A percentile compares a stretch with the other conserved stretches of the same genome.
Conservation (phyloP, 2,888 invertebrate genomes). For the Allophyes oxyacanthae region DNA sequence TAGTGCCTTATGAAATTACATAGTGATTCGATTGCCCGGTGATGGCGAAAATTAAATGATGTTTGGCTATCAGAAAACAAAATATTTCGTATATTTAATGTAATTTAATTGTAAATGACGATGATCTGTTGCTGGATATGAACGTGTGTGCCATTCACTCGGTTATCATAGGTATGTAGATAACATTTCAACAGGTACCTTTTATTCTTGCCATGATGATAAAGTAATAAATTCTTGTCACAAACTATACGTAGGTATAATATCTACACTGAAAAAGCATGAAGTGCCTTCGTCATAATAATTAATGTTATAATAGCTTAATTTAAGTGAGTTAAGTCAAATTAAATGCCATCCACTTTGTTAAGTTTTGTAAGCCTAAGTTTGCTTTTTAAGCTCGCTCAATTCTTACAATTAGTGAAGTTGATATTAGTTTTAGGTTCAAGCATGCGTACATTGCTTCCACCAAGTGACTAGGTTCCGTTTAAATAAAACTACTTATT, state of each 20-base stretch:
- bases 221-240: constrained; percentile 88
- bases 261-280: constrained; percentile 80
- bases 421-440: constrained; percentile 79
- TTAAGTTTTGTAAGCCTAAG: constrained; percentile 88
- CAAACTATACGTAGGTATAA: constrained; percentile 76
- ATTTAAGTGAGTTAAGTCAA: constrained; percentile 88
- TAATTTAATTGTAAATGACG: constrained; percentile 68
- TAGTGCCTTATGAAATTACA: constrained; percentile 83
- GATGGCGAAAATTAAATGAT: constrained; percentile 73
- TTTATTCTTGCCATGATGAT: constrained; percentile 89
- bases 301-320: constrained; percentile 79
- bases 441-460: constrained; percentile 72
- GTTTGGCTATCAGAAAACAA: constrained; percentile 63
- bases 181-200: constrained; percentile 88
- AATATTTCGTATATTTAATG: constrained; percentile 63
- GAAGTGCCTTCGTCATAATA: constrained; percentile 87
- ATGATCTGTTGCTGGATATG: constrained; percentile 76
- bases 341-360: constrained; percentile 89
- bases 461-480: constrained; percentile 53
- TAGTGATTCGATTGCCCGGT: constrained; percentile 72
- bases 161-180: constrained; percentile 86
- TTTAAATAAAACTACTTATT: constrained; percentile 48
- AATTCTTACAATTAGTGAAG: constrained; percentile 85
- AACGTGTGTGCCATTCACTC: constrained; percentile 87
- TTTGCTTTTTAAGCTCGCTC: constrained; percentile 87